Evolutionary conservation across 2,888 invertebrate species (phyloP).

Genomic region (Thumatha senex): DNA sequence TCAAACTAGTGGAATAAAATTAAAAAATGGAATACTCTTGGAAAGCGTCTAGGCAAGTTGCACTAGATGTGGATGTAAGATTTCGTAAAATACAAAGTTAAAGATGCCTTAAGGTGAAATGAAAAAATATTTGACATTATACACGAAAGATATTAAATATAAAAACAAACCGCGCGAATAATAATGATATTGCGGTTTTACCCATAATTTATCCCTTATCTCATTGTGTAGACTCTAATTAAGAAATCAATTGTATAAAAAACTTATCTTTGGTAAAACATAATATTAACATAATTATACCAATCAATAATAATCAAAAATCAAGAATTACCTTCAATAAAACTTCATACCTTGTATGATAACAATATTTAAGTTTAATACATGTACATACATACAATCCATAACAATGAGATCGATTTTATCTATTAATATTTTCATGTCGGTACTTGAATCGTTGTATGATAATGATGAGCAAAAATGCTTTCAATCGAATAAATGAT

Average conservation of each 20-base stretch:
- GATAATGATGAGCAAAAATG: slow-evolving; percentile 40
- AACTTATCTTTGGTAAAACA: slow-evolving; percentile 79
- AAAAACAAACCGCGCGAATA: not conserved
- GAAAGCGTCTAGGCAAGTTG: too few relatives aligned
- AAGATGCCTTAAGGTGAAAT: too few relatives aligned
- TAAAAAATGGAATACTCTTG: too few relatives aligned
- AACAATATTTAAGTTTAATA: slow-evolving; percentile 75
- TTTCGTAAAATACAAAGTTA: not conserved
- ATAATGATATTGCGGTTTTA: not conserved
- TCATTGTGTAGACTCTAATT: slow-evolving; percentile 49
- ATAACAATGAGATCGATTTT: slow-evolving; percentile 82
- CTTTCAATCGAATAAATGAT: slow-evolving; percentile 33
- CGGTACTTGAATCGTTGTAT: slow-evolving; percentile 70
- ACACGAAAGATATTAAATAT: too few relatives aligned
- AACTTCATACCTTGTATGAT: slow-evolving; percentile 83
- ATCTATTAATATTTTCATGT: slow-evolving; percentile 61
- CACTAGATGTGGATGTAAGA: too few relatives aligned
- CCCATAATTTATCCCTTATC: slow-evolving; percentile 48
- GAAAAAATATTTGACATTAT: too few relatives aligned
- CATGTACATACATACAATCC: slow-evolving; percentile 67
- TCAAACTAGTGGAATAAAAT: too few relatives aligned
- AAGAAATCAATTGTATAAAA: slow-evolving; percentile 55
- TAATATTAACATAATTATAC: slow-evolving; percentile 58
- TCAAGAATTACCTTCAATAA: slow-evolving; percentile 47
- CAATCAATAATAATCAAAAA: slow-evolving; percentile 57